Base-by-base conservation (phyloP, 2,888 invertebrate species). In the Trachelus iudaicus region DNA sequence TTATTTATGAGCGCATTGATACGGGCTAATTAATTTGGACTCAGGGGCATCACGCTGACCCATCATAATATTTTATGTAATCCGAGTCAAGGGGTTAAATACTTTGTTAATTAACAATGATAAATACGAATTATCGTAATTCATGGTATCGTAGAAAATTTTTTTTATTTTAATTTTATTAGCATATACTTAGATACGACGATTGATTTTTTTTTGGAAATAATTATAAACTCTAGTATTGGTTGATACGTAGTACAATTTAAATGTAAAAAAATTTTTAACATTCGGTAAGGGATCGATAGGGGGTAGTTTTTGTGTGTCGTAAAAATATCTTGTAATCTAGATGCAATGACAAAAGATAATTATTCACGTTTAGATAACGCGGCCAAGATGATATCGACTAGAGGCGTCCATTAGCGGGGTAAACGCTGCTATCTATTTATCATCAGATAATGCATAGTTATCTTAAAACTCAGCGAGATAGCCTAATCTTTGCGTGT, bases 281-380 rank as follows among this genome's bases (percentile, higher is more conserved):
- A 9, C 6, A 2, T 56, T 56, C 23, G 56, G 6, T 9, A 56
- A 9, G 23, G 23, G 9, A 56, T 56, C 9, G 56, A 56, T 1
- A 23, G 56, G 56, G 56, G 56, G 9, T 23, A 23, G 9, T 23
- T 56, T 23, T 23, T 56, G 9, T 2, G 71, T 30, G 77, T 80
- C 78, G 78, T 79, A 79, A 73, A 78, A 81, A 79, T 81, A 81
- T 78, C 35, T 76, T 69, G 73, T 69, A 30, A 77, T 77, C 74
- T 73, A 34, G 78, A 81, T 77, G 75, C 77, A 82, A 81, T 77
- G 85, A 81, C 81, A 56, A 56, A 15, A 87, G 87, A 87, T 88
- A 88, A 88, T 88, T 88, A 88, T 87, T 87, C 87, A 85, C 86
- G 85, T 87, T 86, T 85, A 85, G 88, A 88, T 88, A 88, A 88